Percentiles rank a stretch among this genome's conserved stretches.
phyloP scores from a whole-genome alignment of 2,113 vertebrate species.

The Gymnarchus niloticus region DNA sequence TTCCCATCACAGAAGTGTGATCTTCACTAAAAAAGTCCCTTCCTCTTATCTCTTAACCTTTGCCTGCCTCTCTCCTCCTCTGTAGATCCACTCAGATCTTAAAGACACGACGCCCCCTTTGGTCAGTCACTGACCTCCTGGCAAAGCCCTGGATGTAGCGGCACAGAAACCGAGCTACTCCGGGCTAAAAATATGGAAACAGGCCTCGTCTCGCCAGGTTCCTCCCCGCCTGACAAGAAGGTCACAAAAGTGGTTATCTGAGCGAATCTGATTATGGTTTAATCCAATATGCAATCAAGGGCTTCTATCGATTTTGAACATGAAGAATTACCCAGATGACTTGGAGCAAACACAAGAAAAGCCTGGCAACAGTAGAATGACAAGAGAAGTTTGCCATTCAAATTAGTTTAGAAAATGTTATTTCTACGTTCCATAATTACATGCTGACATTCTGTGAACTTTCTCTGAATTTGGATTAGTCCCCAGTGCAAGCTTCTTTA shows the following conservation, averaged over 20 bases:
- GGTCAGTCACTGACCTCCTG: not conserved
- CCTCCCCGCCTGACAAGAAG: constrained; percentile 43
- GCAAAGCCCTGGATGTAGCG: not conserved
- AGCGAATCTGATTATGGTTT: constrained; percentile 61
- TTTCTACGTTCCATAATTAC: constrained; percentile 5
- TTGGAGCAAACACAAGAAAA: constrained; percentile 44
- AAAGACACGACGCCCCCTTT: not conserved
- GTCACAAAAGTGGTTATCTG: constrained; percentile 55
- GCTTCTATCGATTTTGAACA: constrained; percentile 55
- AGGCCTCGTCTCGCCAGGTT: not conserved
- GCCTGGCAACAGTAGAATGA: constrained; percentile 47
- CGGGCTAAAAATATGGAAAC: not conserved
- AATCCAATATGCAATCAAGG: constrained; percentile 65
- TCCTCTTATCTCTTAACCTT: not conserved
- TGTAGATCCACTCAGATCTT: not conserved
- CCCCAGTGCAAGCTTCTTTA: not conserved
- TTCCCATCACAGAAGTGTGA: not conserved
- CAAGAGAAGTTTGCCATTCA: constrained; percentile 3
- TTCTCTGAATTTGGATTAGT: not conserved
- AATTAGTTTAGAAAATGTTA: constrained; percentile 17
- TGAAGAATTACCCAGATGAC: constrained; percentile 52
- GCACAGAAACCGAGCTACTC: not conserved
- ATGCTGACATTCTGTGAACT: not conserved
- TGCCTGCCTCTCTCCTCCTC: not conserved
- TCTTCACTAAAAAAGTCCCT: not conserved